Conservation (phyloP, 1,140 invertebrate genomes). For the Varroa destructor region DNA sequence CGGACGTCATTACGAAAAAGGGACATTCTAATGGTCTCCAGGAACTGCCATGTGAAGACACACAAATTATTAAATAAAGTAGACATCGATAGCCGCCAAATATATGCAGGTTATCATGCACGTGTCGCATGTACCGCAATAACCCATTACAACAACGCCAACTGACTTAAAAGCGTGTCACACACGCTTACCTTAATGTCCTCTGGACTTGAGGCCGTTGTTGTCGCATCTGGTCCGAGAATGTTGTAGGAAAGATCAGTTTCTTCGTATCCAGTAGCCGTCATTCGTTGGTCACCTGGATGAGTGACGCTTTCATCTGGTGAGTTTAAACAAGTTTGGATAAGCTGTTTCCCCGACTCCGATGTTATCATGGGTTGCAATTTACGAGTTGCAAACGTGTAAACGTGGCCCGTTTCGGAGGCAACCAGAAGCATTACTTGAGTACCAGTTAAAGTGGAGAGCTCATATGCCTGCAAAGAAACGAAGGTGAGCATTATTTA, state of each 20-base stretch:
- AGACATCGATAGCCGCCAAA: too few relatives aligned
- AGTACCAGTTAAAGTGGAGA: slow-evolving; percentile 95
- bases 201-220: background rate
- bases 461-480: slow-evolving; percentile 52
- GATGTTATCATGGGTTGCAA: slow-evolving; percentile 99
- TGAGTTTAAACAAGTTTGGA: slow-evolving; percentile 95
- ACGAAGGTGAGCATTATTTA: slow-evolving; percentile 6
- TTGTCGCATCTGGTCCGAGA: slow-evolving; percentile 33
- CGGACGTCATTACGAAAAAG: too few relatives aligned
- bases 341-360: slow-evolving; percentile 92
- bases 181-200: slow-evolving; percentile 14
- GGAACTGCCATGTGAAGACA: too few relatives aligned
- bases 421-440: slow-evolving; percentile 95
- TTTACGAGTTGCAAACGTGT: slow-evolving; percentile 97
- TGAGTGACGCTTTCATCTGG: slow-evolving; percentile 62
- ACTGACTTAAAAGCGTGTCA: too few relatives aligned
- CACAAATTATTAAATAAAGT: too few relatives aligned
- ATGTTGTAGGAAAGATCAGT: slow-evolving; percentile 94
- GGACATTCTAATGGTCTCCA: too few relatives aligned
- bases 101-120: too few relatives aligned
- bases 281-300: slow-evolving; percentile 75
- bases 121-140: too few relatives aligned
- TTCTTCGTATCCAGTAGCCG: slow-evolving; percentile 93
- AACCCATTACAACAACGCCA: too few relatives aligned
- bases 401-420: slow-evolving; percentile 93